Evolutionary conservation across 2,888 invertebrate species (phyloP).

Genomic region (Rotaria sp.): DNA sequence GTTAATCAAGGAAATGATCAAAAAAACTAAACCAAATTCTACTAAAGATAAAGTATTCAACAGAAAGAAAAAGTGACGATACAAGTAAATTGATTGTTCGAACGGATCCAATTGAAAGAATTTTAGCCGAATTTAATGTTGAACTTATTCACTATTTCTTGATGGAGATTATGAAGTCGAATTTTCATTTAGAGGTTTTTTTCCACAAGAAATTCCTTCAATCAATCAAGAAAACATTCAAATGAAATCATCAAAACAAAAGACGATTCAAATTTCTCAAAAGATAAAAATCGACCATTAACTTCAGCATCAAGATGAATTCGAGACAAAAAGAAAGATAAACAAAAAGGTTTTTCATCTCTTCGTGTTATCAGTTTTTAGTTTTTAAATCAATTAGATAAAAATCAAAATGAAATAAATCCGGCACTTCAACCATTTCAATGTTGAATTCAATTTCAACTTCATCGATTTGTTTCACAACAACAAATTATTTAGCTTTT

Average conservation of each 20-base stretch:
- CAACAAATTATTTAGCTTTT: not conserved
- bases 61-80: constrained; percentile 28
- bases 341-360: not conserved
- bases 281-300: too few species aligned
- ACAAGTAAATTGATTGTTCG: not conserved
- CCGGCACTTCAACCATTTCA: not conserved
- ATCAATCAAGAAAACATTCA: not conserved
- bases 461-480: not conserved
- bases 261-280: not conserved
- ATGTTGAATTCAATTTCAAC: not conserved
- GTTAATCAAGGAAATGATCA: too few species aligned
- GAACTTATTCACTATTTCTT: not conserved
- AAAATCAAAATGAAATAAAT: not conserved
- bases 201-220: not conserved
- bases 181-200: not conserved
- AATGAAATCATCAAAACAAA: not conserved
- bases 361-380: not conserved
- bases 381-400: not conserved
- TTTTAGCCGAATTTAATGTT: not conserved
- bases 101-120: not conserved
- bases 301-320: too few species aligned
- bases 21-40: too few species aligned
- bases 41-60: too few species aligned
- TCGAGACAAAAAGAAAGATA: not conserved
- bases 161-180: not conserved